Evolutionary conservation across 1,140 invertebrate genomes (phyloP).

Genomic region (Drosophila willistoni): DNA sequence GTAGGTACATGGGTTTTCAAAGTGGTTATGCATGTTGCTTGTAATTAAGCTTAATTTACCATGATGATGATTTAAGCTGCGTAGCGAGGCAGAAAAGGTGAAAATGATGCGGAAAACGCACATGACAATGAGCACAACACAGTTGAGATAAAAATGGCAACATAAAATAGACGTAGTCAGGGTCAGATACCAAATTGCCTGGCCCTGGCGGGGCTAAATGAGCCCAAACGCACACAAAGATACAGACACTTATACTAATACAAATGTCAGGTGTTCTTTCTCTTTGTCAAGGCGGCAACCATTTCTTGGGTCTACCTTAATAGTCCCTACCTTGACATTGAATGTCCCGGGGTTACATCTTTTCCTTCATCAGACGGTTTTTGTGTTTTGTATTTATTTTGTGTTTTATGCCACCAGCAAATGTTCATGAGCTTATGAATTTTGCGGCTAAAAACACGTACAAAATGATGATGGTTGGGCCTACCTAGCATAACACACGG

Average conservation of each 20-base stretch:
- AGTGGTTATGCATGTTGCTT: conserved; percentile 73
- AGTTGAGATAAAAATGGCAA: conserved; percentile 59
- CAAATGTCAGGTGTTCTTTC: conserved; percentile 65
- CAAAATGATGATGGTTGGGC: conserved; percentile 40
- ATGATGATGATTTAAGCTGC: conserved; percentile 77
- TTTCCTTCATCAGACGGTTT: conserved; percentile 12
- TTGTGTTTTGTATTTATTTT: conserved; percentile 36
- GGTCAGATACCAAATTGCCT: conserved; percentile 58
- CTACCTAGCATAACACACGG: conserved; percentile 36
- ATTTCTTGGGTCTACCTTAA: conserved; percentile 53
- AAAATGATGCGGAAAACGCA: conserved; percentile 64
- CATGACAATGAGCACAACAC: conserved; percentile 53
- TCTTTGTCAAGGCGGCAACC: conserved; percentile 36
- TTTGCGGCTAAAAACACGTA: conserved; percentile 58
- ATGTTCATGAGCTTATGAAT: conserved; percentile 68
- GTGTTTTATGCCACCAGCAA: conserved; percentile 33
- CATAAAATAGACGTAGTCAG: conserved; percentile 50
- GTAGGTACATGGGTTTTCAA: conserved; percentile 18
- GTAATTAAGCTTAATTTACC: conserved; percentile 77
- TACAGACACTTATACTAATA: background rate
- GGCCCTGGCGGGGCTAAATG: conserved; percentile 48
- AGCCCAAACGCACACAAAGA: conserved; percentile 33
- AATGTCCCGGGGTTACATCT: conserved; percentile 55
- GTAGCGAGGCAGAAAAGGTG: conserved; percentile 64
- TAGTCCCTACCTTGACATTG: conserved; percentile 69